A percentile compares a stretch with the other conserved stretches of the same genome.
These are phyloP conservation scores for Megaustenia siamemsis DNA, from an alignment of 2,888 invertebrate genomes.

Conservation along the genomic window DNA sequence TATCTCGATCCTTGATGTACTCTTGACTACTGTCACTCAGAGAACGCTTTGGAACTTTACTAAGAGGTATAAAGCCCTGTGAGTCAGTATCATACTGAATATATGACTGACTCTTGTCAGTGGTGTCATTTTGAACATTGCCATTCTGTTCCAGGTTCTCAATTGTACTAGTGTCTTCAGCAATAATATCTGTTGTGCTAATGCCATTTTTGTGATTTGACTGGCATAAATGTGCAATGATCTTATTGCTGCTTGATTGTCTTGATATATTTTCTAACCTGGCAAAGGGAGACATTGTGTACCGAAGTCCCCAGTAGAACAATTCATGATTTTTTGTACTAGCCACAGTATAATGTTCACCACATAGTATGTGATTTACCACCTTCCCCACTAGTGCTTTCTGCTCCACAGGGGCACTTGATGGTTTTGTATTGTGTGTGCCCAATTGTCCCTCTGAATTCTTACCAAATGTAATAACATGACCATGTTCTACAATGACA, in stretches of 20 bases:
- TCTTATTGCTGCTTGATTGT: constrained; percentile 62
- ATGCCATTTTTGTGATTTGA: constrained; percentile 61
- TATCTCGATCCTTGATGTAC: constrained; percentile 63
- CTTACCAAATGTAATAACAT: constrained; percentile 85
- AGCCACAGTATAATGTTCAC: constrained; percentile 85
- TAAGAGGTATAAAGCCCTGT: constrained; percentile 49
- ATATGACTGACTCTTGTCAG: background rate
- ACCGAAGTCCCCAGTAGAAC: constrained; percentile 85
- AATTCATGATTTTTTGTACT: constrained; percentile 85
- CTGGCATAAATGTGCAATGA: constrained; percentile 38
- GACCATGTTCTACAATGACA: constrained; percentile 84
- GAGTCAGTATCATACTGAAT: constrained; percentile 11
- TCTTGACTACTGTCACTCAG: constrained; percentile 68
- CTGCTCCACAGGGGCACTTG: constrained; percentile 80
- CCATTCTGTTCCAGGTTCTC: background rate
- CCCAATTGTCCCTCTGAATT: constrained; percentile 86
- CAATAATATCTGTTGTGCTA: constrained; percentile 53
- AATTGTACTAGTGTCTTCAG: background rate
- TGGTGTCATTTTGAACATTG: background rate
- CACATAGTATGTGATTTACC: constrained; percentile 84
- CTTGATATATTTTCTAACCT: constrained; percentile 61
- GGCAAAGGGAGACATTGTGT: constrained; percentile 59
- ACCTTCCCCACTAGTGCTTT: constrained; percentile 80
- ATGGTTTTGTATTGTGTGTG: constrained; percentile 80
- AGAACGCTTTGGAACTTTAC: constrained; percentile 67